Evolutionary conservation across 1,140 invertebrate species (phyloP).

Genomic region (Oreohelix idahoensis): DNA sequence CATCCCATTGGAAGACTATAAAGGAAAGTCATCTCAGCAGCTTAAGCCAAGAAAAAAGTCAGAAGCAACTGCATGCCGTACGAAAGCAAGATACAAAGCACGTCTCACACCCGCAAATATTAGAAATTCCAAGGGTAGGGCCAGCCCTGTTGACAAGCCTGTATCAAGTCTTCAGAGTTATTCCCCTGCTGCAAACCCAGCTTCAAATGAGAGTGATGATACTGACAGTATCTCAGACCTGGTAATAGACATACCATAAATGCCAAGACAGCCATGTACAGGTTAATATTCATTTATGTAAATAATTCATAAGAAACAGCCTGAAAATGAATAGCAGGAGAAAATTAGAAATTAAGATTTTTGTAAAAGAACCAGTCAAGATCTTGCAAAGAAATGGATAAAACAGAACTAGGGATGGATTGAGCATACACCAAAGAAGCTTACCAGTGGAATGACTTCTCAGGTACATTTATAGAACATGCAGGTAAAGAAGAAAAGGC

Average conservation of each 20-base stretch:
- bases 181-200: slow-evolving; percentile 43
- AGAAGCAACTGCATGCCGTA: neutral
- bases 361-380: no score
- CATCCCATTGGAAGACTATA: neutral
- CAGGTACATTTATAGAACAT: no score
- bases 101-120: slow-evolving; percentile 3
- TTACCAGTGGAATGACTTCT: no score
- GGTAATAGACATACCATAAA: slow-evolving; percentile 62
- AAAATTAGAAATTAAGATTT: neutral
- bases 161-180: slow-evolving; percentile 11
- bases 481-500: no score
- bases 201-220: slow-evolving; percentile 61
- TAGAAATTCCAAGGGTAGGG: slow-evolving; percentile 16
- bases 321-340: neutral
- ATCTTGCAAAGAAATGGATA: no score
- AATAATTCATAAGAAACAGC: no score
- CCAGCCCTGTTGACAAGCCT: neutral
- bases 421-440: no score
- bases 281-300: neutral
- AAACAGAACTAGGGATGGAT: no score
- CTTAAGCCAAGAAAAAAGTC: slow-evolving; percentile 4
- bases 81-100: neutral
- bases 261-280: neutral
- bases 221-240: slow-evolving; percentile 57
- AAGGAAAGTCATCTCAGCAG: neutral